Evolutionary conservation across 2,797 vertebrate genomes (phyloP), one percentile per base, ranked within the genome.

Genomic region (Xiphorhynchus erythropygius): DNA sequence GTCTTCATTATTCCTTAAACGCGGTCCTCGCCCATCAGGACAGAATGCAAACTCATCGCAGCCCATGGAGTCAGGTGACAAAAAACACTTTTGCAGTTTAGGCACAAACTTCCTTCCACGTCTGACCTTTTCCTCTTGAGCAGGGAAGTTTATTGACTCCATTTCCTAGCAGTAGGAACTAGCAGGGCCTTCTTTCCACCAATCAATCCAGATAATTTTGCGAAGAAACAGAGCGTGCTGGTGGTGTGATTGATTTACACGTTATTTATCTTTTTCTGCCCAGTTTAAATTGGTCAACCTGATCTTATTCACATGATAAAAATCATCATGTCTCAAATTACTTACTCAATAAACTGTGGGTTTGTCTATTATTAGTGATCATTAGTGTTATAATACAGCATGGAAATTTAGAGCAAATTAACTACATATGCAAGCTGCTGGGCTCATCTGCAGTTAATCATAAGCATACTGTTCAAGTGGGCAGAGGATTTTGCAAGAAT

Each of bases 291-390:
- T 97, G 97, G 97, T 97, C 97, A 97, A 97, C 97, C 95, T 76
- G 96, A 97, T 97, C 93, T 97, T 97, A 93, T 97, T 97, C 97
- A 94, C 96, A 95, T 88, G 96, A 97, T 97, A 97, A 97, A 98
- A 97, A 97, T 96, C 96, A 94, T 97, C 97, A 97, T 97, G 97
- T 98, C 97, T 97, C 97, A 97, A 98, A 98, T 98, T 98, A 98
- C 98, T 98, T 98, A 98, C 98, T 98, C 97, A 98, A 98, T 98
- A 98, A 98, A 98, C 97, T 98, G 98, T 97, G 98, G 97, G 97
- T 98, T 98, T 98, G 97, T 98, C 97, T 98, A 96, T 98, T 98
- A 98, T 98, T 98, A 98, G 98, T 97, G 96, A 98, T 98, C 98
- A 98, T 98, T 98, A 98, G 97, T 87, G 97, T 97, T 98, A 98